Evolutionary conservation across 2,113 vertebrate genomes (phyloP).

Genomic region (Morphnarchus princeps): DNA sequence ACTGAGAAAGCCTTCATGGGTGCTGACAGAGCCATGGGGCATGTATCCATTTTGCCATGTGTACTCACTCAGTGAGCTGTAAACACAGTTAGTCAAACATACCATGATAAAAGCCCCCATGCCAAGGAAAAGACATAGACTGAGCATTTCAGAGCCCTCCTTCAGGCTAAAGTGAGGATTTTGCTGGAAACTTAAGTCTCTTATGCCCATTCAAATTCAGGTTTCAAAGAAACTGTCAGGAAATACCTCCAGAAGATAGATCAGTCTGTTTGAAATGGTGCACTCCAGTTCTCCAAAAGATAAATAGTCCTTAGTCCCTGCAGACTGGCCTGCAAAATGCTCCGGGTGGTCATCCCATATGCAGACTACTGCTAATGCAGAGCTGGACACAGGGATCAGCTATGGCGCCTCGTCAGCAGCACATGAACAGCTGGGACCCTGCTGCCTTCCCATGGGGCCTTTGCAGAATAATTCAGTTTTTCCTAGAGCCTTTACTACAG

Average conservation of each 20-base stretch:
- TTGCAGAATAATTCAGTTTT: background rate
- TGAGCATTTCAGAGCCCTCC: background rate
- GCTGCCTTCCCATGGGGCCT: background rate
- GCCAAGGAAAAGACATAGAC: background rate
- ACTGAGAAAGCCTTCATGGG: accelerated
- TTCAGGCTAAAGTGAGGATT: background rate
- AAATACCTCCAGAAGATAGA: background rate
- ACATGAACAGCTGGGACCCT: background rate
- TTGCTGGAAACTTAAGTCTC: background rate
- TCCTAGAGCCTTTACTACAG: background rate
- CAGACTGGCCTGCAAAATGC: background rate
- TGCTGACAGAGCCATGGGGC: background rate
- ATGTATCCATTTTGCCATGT: background rate
- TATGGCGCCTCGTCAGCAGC: background rate
- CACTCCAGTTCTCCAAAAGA: background rate
- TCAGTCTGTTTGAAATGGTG: background rate
- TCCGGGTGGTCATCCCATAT: background rate
- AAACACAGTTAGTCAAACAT: background rate
- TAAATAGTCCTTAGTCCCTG: background rate
- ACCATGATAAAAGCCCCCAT: background rate
- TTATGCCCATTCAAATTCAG: background rate
- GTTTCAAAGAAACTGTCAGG: background rate
- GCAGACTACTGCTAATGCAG: background rate
- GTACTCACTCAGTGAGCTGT: background rate
- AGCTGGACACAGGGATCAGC: accelerated